phyloP scores from a whole-genome alignment of 2,797 vertebrate species.

The Megaceryle alcyon region DNA sequence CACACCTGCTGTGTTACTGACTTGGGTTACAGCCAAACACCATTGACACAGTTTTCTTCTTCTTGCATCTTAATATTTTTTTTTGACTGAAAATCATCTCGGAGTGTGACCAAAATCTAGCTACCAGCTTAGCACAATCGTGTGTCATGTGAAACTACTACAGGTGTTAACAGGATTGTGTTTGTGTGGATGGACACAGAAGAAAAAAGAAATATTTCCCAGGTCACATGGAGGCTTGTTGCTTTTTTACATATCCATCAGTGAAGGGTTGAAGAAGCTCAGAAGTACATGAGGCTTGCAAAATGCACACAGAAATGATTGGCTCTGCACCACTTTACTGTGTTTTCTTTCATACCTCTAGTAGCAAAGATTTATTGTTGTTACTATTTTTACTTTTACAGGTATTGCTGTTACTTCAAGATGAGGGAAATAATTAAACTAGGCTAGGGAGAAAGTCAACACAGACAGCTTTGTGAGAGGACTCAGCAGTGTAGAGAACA shows the following conservation, averaged over 20 bases:
- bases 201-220: neutral
- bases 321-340: neutral
- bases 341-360: neutral
- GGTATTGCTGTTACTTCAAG: neutral
- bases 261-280: neutral
- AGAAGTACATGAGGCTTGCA: neutral
- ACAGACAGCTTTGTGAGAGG: neutral
- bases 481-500: neutral
- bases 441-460: neutral
- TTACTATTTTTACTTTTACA: neutral
- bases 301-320: neutral
- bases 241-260: neutral
- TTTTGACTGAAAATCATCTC: neutral
- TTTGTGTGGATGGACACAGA: neutral
- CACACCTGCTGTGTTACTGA: slow-evolving; percentile 17
- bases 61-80: neutral
- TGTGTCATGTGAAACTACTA: neutral
- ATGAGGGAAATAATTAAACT: neutral
- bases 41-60: slow-evolving; percentile 45
- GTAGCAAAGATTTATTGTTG: neutral
- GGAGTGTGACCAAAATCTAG: neutral
- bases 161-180: neutral
- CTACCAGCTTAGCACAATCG: neutral
- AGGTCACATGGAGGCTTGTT: fast-evolving
- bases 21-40: slow-evolving; percentile 43